Base-by-base conservation (phyloP, 2,797 vertebrate species). In the Atherinosoma microstoma region DNA sequence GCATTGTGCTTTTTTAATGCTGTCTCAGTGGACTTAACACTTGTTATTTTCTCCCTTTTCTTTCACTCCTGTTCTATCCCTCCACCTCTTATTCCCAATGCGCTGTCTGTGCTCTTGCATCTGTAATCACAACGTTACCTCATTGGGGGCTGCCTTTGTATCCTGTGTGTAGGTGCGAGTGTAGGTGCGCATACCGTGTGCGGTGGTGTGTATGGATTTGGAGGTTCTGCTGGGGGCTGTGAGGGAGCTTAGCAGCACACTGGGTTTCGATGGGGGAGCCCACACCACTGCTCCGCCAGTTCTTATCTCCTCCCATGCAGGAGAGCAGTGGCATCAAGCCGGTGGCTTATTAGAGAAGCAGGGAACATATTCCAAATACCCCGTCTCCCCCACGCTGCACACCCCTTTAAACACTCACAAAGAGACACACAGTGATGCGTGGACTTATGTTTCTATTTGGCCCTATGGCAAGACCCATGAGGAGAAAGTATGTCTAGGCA, bases 271-370 rank as follows among this genome's bases (percentile, higher is more conserved):
- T 89, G 87, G 90, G 45, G 54, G 89, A 93, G 87, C 91, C 78
- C 87, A 83, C 84, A 91, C 90, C 82, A 84, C 70, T 32, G 73
- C 91, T 89, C 82, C 91, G 90, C 93, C 89, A 86, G 84, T 88
- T 89, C 93, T 95, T 95, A 95, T 95, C 94, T 93, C 80, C 83
- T 89, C 86, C 89, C 85, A 86, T 92, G 90, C 93, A 95, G 94
- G 92, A 92, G 90, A 90, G 79, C 88, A 75, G 89, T 92, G 92
- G 92, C 93, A 93, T 87, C 87, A 86, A 91, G 91, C 93, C 89
- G 87, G 87, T 92, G 91, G 94, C 91, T 94, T 94, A 94, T 95
- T 94, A 94, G 90, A 89, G 84, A 92, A 85, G 84, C 92, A 86
- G 88, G 87, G 87, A 92, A 91, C 81, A 78, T 89, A 90, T 91